Conservation (phyloP, 2,113 vertebrate genomes). For the Hystrix brachyura region DNA sequence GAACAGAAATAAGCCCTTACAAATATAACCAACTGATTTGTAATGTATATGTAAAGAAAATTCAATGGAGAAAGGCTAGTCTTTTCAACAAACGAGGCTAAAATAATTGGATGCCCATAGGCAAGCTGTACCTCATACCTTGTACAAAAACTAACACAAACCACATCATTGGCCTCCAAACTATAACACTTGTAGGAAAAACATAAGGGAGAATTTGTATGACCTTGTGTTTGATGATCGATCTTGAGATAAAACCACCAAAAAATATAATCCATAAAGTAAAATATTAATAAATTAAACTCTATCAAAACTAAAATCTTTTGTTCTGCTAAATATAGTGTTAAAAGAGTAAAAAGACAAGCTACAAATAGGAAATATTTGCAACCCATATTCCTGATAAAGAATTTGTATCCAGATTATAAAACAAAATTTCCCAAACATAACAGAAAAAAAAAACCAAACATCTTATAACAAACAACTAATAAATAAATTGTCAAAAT, state of each 20-base stretch:
- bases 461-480: background rate
- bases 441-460: background rate
- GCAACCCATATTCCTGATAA: background rate
- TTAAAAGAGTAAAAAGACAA: conserved; percentile 42
- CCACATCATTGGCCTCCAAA: background rate
- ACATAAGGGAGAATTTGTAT: background rate
- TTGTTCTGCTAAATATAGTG: background rate
- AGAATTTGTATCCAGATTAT: background rate
- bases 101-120: background rate
- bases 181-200: background rate
- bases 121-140: background rate
- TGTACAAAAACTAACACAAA: background rate
- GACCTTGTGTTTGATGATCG: background rate
- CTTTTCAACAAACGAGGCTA: background rate
- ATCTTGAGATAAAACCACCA: background rate
- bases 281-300: conserved; percentile 26
- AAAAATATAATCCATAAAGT: background rate
- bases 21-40: background rate
- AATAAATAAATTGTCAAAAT: background rate
- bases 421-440: background rate
- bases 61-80: background rate
- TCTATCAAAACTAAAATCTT: conserved; percentile 15
- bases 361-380: background rate
- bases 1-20: background rate
- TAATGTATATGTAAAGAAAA: background rate